Evolutionary conservation across 2,797 vertebrate species (phyloP), one percentile per base, ranked within the genome.

Genomic region (Loris lydekkerianus): DNA sequence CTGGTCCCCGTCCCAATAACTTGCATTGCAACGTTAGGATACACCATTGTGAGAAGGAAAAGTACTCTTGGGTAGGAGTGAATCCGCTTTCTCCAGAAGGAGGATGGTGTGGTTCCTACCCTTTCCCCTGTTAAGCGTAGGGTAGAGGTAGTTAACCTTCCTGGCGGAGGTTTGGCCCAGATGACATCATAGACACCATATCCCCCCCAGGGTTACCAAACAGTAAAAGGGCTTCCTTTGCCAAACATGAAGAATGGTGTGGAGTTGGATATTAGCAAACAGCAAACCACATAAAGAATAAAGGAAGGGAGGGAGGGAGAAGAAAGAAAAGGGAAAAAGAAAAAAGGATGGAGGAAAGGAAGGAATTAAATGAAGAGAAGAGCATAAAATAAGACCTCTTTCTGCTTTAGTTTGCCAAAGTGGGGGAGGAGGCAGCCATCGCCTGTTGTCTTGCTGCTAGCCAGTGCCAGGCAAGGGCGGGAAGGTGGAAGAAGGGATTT

Each of bases 131-230:
- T 13, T n/a, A 93, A 97, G 94, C 86, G 58, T 7, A 87, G 60
- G 78, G 86, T 83, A 23, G 91, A 97, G 93, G 90, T 90, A 84
- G 96, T 93, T 97, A 96, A 91, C 67, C 87, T 84, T 97, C 94
- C 97, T 18, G 0, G 53, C 95, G 95, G 85, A 97, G 90, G 49
- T 37, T 93, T 72, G 90, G 93, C 88, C 87, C 80, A 93, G 89
- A 92, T 96, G 93, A 92, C 96, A 93, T 89, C 95, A 95, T 96
- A 97, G 97, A 97, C 75, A 96, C 96, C 73, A 96, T 94, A 93
- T 97, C 87, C 94, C 96, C 94, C 96, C 94, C 73, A 94, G 97
- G 95, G 96, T 95, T 86, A 40, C 43, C 70, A 73, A 92, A 97
- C 96, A 98, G 97, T 94, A 86, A 96, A 96, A 77, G 49, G 18